Evolutionary conservation across 2,113 vertebrate genomes (phyloP), one percentile per base, ranked within the genome.

Genomic region (Mobula birostris): DNA sequence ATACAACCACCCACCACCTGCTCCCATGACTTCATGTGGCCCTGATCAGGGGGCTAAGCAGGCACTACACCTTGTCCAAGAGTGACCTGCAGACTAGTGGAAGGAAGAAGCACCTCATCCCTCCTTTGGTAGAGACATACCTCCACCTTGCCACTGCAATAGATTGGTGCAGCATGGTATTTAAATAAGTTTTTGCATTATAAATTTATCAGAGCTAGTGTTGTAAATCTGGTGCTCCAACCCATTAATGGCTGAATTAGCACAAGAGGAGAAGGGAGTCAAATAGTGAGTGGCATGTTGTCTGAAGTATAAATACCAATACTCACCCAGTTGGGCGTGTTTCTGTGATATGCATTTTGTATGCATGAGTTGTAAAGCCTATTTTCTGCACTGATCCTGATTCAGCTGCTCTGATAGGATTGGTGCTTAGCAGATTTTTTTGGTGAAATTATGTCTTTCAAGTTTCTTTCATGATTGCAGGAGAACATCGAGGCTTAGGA

Each of bases 401-500:
- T 36, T 36, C 77, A 36, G 32, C n/a, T 36, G 17, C n/a, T 2
- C 9, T 29, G 7, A 5, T 27, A 77, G 27, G 7, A 27, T n/a
- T 77, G 29, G 27, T 77, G 0, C 9, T n/a, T n/a, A n/a, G 11
- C 9, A 0, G 2, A 56, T 27, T 56, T 83, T 24, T 83, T 6
- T 56, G 80, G 7, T 83, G 40, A 40, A 48, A 2, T 56, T 2
- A 9, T 27, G 80, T 7, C 27, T 83, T 58, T 56, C 36, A 19
- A 24, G 58, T 66, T 88, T 68, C 15, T 36, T 90, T 68, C 95
- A 58, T 95, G 94, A 95, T 58, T 48, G 12, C 95, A 99, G 99
- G 99, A 94, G 98, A 98, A 95, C 99, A 99, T 96, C 96, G 99
- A 95, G 97, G 98, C 94, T 96, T 99, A 96, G 98, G 99, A 56